phyloP scores from a whole-genome alignment of 1,140 invertebrate genomes.

The Coenobita brevimanus region DNA sequence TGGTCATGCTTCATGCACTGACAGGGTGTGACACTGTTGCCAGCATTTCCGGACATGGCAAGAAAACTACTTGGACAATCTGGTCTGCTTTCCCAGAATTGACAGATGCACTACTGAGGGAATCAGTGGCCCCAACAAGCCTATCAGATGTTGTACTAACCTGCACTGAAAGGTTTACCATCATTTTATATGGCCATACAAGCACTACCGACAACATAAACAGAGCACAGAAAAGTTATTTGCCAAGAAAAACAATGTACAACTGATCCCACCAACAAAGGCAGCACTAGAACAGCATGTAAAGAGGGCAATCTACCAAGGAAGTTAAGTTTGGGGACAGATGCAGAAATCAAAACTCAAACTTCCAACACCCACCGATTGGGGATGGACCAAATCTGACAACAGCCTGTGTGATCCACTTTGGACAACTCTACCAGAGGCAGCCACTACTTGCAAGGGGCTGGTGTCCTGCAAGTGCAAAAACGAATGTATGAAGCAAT shows the following conservation, averaged over 20 bases:
- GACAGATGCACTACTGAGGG: slow-evolving; percentile 1
- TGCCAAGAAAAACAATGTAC: slow-evolving; percentile 1
- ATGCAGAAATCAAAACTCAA: slow-evolving; percentile 21
- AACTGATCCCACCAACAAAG: slow-evolving; percentile 27
- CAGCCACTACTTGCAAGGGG: background rate
- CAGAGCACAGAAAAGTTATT: background rate
- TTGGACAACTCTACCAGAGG: slow-evolving; percentile 25
- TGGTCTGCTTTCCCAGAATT: slow-evolving; percentile 20
- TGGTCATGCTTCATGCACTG: no score
- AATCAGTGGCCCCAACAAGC: background rate
- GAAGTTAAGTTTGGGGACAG: slow-evolving; percentile 31
- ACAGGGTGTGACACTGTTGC: slow-evolving; percentile 31
- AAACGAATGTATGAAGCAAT: background rate
- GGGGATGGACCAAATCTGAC: background rate
- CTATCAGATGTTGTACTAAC: background rate
- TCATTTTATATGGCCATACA: slow-evolving; percentile 2
- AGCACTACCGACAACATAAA: background rate
- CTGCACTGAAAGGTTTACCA: slow-evolving; percentile 11
- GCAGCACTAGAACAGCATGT: slow-evolving; percentile 32
- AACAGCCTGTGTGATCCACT: background rate
- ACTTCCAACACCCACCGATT: slow-evolving; percentile 1
- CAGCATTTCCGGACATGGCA: slow-evolving; percentile 5
- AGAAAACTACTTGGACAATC: slow-evolving; percentile 11
- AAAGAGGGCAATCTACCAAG: slow-evolving; percentile 34
- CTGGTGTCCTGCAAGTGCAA: slow-evolving; percentile 17